These are phyloP conservation scores for Lysiphlebus fabarum DNA, from an alignment of 1,140 invertebrate genomes.

Conservation along the genomic window DNA sequence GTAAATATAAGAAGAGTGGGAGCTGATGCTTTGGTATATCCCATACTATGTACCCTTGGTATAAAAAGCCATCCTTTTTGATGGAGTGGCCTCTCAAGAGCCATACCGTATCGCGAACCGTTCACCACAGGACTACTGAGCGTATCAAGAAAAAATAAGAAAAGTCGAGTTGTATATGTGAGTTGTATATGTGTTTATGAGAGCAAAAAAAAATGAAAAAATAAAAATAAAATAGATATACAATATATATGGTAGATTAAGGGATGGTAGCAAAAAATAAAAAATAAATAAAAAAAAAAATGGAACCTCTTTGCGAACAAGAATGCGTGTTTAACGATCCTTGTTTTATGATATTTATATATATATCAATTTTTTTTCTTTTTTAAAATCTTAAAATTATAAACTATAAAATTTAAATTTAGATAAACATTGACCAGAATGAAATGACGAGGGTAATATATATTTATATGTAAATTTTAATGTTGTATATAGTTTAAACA, in stretches of 20 bases:
- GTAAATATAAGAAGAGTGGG: constrained; percentile 47
- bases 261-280: too few species aligned
- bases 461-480: too few species aligned
- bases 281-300: not conserved
- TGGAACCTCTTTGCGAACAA: constrained; percentile 2
- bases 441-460: too few species aligned
- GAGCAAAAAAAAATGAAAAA: too few species aligned
- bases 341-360: constrained; percentile 44
- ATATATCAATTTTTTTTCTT: constrained; percentile 26
- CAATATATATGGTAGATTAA: too few species aligned
- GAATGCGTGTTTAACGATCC: constrained; percentile 42
- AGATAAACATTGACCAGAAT: too few species aligned
- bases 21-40: too few species aligned
- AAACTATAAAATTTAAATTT: too few species aligned
- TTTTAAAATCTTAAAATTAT: constrained; percentile 42
- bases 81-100: constrained; percentile 51
- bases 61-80: constrained; percentile 52
- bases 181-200: too few species aligned
- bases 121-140: constrained; percentile 12
- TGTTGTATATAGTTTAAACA: too few species aligned
- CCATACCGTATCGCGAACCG: constrained; percentile 24
- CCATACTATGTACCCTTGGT: constrained; percentile 3
- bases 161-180: not conserved
- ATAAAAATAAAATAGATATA: too few species aligned
- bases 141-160: constrained; percentile 2